Percentiles rank a stretch among this genome's conserved stretches.
These are phyloP conservation scores for Autographa pulchrina DNA, from an alignment of 2,888 invertebrate species.

Conservation along the genomic window DNA sequence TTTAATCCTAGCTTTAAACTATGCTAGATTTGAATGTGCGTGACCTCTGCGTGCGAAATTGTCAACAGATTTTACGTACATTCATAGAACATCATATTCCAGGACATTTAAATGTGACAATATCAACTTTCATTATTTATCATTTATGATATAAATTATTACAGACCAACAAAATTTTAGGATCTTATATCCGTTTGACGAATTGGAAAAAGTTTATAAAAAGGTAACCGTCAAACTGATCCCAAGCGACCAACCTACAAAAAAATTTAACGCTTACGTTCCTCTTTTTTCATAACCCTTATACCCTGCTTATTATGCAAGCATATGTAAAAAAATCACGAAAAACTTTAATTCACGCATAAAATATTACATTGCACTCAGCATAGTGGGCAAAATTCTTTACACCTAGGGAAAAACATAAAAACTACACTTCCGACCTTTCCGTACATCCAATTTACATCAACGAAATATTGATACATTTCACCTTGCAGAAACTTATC, in stretches of 20 bases:
- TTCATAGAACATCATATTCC: background rate
- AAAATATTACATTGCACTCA: conserved; percentile 38
- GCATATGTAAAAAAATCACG: background rate
- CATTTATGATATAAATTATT: no score
- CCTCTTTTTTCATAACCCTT: background rate
- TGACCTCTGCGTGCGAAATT: no score
- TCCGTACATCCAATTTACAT: conserved; percentile 55
- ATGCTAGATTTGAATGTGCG: background rate
- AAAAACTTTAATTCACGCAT: conserved; percentile 31
- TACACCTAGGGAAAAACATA: conserved; percentile 27
- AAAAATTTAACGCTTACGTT: no score
- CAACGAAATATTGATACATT: conserved; percentile 39
- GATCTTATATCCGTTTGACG: no score
- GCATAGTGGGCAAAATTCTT: conserved; percentile 37
- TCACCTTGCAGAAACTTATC: conserved; percentile 32
- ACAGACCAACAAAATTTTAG: no score
- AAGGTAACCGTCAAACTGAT: no score
- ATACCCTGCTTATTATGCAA: background rate
- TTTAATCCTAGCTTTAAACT: background rate
- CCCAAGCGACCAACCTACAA: no score
- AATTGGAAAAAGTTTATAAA: no score
- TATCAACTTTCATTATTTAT: no score
- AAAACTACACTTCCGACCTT: conserved; percentile 29
- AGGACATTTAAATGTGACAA: no score
- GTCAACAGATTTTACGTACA: no score